Conservation (phyloP, 1,140 invertebrate genomes). For the Bursaphelenchus mucronatus region DNA sequence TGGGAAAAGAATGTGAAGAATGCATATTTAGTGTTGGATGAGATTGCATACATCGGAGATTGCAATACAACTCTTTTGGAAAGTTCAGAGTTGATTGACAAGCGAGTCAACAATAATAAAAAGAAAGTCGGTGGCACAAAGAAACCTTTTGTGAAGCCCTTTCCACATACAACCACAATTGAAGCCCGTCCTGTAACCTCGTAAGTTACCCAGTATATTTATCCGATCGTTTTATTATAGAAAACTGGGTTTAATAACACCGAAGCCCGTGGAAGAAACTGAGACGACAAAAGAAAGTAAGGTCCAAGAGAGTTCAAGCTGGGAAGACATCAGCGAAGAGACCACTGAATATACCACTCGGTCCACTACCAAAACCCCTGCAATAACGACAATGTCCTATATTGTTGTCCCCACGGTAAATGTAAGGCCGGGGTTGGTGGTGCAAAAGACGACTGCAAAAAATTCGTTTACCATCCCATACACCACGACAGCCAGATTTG, state of each 20-base stretch:
- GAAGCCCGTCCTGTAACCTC: constrained; percentile 16
- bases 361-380: constrained; percentile 18
- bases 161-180: constrained; percentile 5
- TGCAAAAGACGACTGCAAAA: constrained; percentile 23
- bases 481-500: constrained; percentile 39
- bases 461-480: constrained; percentile 43
- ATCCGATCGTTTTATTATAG: too few relatives aligned
- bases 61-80: constrained; percentile 30
- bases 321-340: constrained; percentile 14
- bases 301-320: constrained; percentile 12
- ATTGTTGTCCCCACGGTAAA: constrained; percentile 23
- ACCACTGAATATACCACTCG: constrained; percentile 20
- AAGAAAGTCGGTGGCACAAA: constrained; percentile 18
- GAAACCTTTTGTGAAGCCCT: constrained; percentile 6
- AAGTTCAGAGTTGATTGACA: constrained; percentile 16
- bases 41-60: constrained; percentile 60
- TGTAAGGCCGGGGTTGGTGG: constrained; percentile 21
- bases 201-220: constrained; percentile 10
- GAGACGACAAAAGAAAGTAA: constrained; percentile 4
- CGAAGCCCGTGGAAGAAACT: constrained; percentile 10
- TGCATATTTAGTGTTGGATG: constrained; percentile 50
- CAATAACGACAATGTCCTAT: constrained; percentile 17
- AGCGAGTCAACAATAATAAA: constrained; percentile 12
- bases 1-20: constrained; percentile 46
- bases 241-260: background rate